Evolutionary conservation across 1,140 invertebrate genomes (phyloP), one percentile per base, ranked within the genome.

Genomic region (Melanaphis sacchari): DNA sequence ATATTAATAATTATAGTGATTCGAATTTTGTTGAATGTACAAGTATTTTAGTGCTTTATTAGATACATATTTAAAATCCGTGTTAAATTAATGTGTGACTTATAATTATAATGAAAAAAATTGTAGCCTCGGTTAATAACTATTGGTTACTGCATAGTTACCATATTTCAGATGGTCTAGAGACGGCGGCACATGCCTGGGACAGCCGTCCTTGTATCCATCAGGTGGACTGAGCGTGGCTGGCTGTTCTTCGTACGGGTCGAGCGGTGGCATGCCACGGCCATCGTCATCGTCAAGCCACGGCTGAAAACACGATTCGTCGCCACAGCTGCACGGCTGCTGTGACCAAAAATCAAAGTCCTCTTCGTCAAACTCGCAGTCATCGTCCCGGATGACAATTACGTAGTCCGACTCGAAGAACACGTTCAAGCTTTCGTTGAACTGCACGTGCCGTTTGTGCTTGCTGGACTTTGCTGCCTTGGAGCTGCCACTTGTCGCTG

Each of bases 351-450:
- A 91, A 92, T 96, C 96, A 94, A 95, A 95, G 82, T 97, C 97
- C 94, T 97, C 97, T 94, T 96, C 96, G 93, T 96, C 96, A 59
- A 95, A 95, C 94, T 97, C 97, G 94, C 97, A 97, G 85, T 97
- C 97, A 94, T 98, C 97, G 94, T 98, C 97, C 76, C 97, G 96
- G 88, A 98, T 97, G 41, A 98, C 95, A 94, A 98, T 98, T 94
- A 98, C 98, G 94, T 98, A 98, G 95, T 98, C 97, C 4, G 97
- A 97, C 93, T 98, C 97, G 95, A 98, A 98, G 95, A 98, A 98
- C 95, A 98, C 97, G 95, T 98, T 98, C 40, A 97, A 96, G 94
- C 97, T 97, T 95, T 98, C 97, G 95, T 98, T 97, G 94, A 98
- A 98, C 24, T 97, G 96, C 1, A 98, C 97, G 95, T 97, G 96